Percentiles rank a stretch among this genome's conserved stretches.
phyloP scores from a whole-genome alignment of 2,113 vertebrate species.

The Origma solitaria region DNA sequence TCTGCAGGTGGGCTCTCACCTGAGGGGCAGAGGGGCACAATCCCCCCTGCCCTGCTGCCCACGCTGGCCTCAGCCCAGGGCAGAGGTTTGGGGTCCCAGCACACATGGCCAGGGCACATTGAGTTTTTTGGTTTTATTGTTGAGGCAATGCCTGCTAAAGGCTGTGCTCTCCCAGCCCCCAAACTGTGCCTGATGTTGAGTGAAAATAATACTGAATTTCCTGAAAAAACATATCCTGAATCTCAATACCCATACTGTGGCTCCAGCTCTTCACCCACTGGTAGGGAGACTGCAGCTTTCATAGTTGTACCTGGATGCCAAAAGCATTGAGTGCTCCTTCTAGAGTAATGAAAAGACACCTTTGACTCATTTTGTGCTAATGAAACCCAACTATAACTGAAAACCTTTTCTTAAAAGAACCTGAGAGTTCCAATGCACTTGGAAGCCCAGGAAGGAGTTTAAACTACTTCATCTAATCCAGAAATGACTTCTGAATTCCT shows the following conservation, averaged over 20 bases:
- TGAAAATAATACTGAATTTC: background rate
- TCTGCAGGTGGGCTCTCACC: background rate
- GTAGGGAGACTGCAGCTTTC: background rate
- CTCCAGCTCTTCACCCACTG: background rate
- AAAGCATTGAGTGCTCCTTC: background rate
- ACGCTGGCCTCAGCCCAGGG: background rate
- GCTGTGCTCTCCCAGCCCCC: background rate
- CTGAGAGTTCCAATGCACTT: background rate
- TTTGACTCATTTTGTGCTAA: background rate
- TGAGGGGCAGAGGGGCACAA: background rate
- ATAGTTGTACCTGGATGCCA: background rate
- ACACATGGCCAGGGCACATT: accelerated
- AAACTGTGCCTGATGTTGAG: background rate
- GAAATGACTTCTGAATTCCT: background rate
- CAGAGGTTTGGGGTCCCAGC: background rate
- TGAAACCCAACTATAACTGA: background rate
- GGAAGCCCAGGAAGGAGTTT: background rate
- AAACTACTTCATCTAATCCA: background rate
- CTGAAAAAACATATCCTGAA: background rate
- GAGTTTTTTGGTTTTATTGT: background rate
- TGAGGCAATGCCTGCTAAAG: background rate
- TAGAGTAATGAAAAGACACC: background rate
- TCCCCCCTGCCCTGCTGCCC: background rate
- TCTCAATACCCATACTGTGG: background rate
- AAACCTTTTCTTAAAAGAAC: background rate